Evolutionary conservation across 1,140 invertebrate species (phyloP), one percentile per base, ranked within the genome.

Genomic region (Philaenus spumarius): DNA sequence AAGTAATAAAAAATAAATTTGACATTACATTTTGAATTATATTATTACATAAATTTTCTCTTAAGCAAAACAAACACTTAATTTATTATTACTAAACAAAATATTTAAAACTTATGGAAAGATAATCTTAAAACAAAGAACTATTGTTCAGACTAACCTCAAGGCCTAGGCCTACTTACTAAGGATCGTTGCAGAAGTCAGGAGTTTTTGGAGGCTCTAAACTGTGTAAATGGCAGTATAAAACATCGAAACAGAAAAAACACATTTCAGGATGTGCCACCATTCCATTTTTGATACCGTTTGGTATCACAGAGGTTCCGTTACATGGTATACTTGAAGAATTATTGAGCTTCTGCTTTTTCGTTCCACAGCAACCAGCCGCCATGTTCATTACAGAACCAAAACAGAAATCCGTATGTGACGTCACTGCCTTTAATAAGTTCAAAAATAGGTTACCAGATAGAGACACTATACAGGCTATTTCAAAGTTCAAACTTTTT

Each of bases 211-310:
- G 94, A 60, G 90, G 86, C 65, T 95, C 91, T 69, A 93, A 82
- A 71, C 89, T 93, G 76, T 97, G 86, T 66, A 97, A 80, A 77
- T 97, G 90, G 74, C 85, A 87, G 75, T 95, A 93, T 52, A 98
- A 82, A 59, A 97, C 93, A 77, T 98, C 95, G 78, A 97, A 98
- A 82, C 95, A 98, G 78, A 91, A 98, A 78, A 92, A 94, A 72
- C 92, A 95, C 95, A 98, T 98, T 74, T 97, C 93, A 48, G 90
- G 87, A 71, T 87, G 84, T 56, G 90, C 90, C 37, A 96, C 86
- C 73, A 83, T 79, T 71, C 76, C 80, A 73, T 75, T 73, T 58
- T 63, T 76, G 63, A 75, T 71, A 66, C 78, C 78, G 72, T 83
- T 82, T 17, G 72, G 73, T 56, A 71, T 62, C 24, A 71, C 61